These are phyloP conservation scores for Spialia ferax DNA, from an alignment of 2,888 invertebrate genomes.

Conservation along the genomic window DNA sequence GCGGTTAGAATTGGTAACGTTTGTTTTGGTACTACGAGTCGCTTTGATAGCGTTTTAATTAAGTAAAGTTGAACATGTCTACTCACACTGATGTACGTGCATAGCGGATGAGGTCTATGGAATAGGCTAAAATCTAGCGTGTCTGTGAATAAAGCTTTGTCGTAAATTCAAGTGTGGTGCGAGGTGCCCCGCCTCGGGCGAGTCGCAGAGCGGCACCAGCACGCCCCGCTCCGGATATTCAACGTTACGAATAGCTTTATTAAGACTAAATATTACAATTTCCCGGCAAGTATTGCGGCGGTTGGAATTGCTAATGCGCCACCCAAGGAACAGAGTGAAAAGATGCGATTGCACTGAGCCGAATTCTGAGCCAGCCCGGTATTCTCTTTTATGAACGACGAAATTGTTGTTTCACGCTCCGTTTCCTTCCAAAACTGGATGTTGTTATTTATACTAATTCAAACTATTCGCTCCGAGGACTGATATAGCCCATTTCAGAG, in stretches of 20 bases:
- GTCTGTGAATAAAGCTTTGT: slow-evolving; percentile 61
- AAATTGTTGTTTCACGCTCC: slow-evolving; percentile 76
- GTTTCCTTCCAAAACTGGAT: slow-evolving; percentile 63
- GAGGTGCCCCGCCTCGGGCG: slow-evolving; percentile 62
- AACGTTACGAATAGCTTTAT: slow-evolving; percentile 81
- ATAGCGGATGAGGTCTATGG: slow-evolving; percentile 44
- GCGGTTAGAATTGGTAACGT: slow-evolving; percentile 50
- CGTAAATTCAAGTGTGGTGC: slow-evolving; percentile 64
- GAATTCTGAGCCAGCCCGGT: slow-evolving; percentile 55
- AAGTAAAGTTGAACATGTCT: slow-evolving; percentile 45
- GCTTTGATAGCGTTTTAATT: slow-evolving; percentile 46
- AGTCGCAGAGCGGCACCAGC: slow-evolving; percentile 58
- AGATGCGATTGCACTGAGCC: slow-evolving; percentile 74
- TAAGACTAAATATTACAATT: slow-evolving; percentile 84
- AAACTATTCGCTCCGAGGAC: slow-evolving; percentile 57
- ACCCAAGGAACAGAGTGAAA: slow-evolving; percentile 72
- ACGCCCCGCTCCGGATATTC: slow-evolving; percentile 76
- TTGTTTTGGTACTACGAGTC: slow-evolving; percentile 49
- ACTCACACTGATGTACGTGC: slow-evolving; percentile 44
- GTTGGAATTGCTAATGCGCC: slow-evolving; percentile 80
- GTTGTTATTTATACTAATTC: slow-evolving; percentile 66
- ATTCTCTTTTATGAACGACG: slow-evolving; percentile 75
- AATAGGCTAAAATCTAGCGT: slow-evolving; percentile 49
- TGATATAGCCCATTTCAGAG: slow-evolving; percentile 35
- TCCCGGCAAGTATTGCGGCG: slow-evolving; percentile 75